phyloP scores from a whole-genome alignment of 2,797 vertebrate species.

The Sebastes vulpes region DNA sequence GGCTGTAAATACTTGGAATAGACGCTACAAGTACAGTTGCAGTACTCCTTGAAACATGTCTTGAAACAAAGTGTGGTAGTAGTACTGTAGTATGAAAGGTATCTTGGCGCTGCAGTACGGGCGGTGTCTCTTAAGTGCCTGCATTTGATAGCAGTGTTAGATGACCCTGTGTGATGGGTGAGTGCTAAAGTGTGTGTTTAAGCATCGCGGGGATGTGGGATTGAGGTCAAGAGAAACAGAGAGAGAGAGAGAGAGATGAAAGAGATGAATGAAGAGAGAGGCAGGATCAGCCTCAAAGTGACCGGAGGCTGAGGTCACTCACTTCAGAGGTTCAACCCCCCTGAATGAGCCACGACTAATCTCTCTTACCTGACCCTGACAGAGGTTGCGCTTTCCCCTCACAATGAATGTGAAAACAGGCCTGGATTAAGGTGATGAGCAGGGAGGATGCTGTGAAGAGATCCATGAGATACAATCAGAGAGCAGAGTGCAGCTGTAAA shows the following conservation, averaged over 20 bases:
- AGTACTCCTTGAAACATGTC: not conserved
- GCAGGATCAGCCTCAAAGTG: constrained; percentile 47
- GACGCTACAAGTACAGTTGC: not conserved
- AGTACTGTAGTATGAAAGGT: not conserved
- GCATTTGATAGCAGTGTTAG: constrained; percentile 34
- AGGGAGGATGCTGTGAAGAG: constrained; percentile 13
- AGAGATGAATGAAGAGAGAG: constrained; percentile 50
- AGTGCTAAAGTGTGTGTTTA: constrained; percentile 53
- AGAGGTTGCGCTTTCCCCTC: constrained; percentile 17
- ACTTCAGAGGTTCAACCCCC: constrained; percentile 47
- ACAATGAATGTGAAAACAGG: not conserved
- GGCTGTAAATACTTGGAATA: not conserved
- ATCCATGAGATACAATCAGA: not conserved
- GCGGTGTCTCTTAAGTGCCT: constrained; percentile 38
- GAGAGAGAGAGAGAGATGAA: constrained; percentile 12
- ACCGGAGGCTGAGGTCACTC: constrained; percentile 48
- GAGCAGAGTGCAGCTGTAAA: not conserved
- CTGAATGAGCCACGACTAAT: constrained; percentile 44
- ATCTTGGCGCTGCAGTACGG: constrained; percentile 4
- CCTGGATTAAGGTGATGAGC: constrained; percentile 39
- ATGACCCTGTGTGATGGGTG: constrained; percentile 42
- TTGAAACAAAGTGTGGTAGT: not conserved
- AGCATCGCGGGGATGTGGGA: constrained; percentile 55
- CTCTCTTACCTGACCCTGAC: constrained; percentile 44
- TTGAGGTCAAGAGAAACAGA: constrained; percentile 54